Evolutionary conservation across 2,113 vertebrate species (phyloP).

Genomic region (Bettongia penicillata): DNA sequence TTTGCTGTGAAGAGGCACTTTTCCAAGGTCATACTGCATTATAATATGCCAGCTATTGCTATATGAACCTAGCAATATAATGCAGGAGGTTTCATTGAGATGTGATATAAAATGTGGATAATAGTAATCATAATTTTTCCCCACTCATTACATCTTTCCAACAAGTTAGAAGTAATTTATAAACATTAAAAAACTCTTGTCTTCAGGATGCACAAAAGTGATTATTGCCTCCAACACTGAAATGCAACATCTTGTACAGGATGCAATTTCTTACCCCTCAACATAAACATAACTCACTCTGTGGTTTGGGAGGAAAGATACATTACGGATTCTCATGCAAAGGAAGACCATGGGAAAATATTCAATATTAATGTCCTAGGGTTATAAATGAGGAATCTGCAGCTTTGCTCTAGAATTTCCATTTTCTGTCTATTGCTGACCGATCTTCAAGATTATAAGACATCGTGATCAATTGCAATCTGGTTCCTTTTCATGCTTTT

Average conservation of each 20-base stretch:
- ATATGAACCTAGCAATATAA: slow-evolving; percentile 6
- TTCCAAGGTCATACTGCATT: slow-evolving; percentile 17
- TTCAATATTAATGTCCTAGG: not conserved
- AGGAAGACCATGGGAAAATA: not conserved
- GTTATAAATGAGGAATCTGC: not conserved
- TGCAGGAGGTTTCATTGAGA: not conserved
- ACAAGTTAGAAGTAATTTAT: slow-evolving; percentile 45
- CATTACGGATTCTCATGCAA: not conserved
- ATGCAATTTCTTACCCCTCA: not conserved
- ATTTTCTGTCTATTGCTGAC: not conserved
- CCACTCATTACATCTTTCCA: not conserved
- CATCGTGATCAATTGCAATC: not conserved
- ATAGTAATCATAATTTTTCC: slow-evolving; percentile 37
- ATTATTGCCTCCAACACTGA: slow-evolving; percentile 16
- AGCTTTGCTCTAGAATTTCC: not conserved
- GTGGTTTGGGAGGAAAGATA: not conserved
- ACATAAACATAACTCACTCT: not conserved
- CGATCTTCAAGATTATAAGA: not conserved
- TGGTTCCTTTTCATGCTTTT: not conserved
- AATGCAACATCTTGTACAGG: not conserved
- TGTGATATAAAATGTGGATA: not conserved
- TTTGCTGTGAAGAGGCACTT: slow-evolving; percentile 37
- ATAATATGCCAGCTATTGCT: slow-evolving; percentile 28
- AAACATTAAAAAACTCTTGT: slow-evolving; percentile 9
- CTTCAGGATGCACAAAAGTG: slow-evolving; percentile 5